Evolutionary conservation across 2,888 invertebrate genomes (phyloP), one percentile per base, ranked within the genome.

Genomic region (Amphipoea lucens): DNA sequence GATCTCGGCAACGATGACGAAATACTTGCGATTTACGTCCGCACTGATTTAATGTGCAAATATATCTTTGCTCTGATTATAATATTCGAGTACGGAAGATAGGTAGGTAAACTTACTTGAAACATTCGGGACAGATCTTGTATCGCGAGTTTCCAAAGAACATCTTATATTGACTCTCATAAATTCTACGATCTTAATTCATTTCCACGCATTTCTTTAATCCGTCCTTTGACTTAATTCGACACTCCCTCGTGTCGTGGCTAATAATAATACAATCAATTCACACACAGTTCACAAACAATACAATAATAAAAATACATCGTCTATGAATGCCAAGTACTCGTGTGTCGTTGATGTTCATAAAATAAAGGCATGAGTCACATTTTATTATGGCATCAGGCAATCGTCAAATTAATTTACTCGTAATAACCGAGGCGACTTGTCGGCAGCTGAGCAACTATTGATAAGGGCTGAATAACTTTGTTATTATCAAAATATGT

Each of bases 381-480:
- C 77, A 83, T 73, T 71, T 85, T 82, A 90, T 88, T 90, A 93
- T 94, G 95, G 93, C 93, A 92, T 94, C 91, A 93, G 91, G 82
- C 87, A 73, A 84, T 86, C 90, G 89, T 90, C 88, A 91, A 93
- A 94, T 94, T 93, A 94, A 94, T 94, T 94, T 91, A 90, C 92
- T 93, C 91, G 92, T 92, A 90, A 90, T 91, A 92, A 90, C 87
- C 69, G 79, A 84, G 86, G 85, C 90, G 90, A 88, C 90, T 86
- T 87, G 83, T 81, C 74, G 80, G 92, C 95, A 95, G 94, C 95
- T 95, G 95, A 94, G 93, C 93, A 94, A 95, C 93, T 93, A 92
- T 92, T 90, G 95, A 94, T 94, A 94, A 94, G 91, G 90, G 82
- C 89, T 93, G 90, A 95, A 94, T 94, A 94, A 93, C 91, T 92